Evolutionary conservation across 2,797 vertebrate genomes (phyloP).

Genomic region (Centroberyx gerrardi): DNA sequence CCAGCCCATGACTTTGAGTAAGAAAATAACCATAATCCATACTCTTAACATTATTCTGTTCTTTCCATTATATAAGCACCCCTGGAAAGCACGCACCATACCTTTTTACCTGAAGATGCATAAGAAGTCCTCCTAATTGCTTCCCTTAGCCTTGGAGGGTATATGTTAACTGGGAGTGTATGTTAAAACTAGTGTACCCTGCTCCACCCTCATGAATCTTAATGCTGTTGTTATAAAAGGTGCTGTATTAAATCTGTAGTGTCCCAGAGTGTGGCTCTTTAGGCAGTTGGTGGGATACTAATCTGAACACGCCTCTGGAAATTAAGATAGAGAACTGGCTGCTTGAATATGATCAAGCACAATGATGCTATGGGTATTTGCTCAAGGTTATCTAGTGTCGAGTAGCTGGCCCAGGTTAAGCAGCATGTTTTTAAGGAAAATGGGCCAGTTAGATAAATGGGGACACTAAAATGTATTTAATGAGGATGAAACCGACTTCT

Average conservation of each 20-base stretch:
- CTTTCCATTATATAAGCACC: constrained; percentile 27
- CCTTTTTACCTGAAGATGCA: constrained; percentile 63
- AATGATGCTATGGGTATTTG: constrained; percentile 62
- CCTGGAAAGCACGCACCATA: constrained; percentile 31
- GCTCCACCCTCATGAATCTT: constrained; percentile 74
- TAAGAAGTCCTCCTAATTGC: constrained; percentile 64
- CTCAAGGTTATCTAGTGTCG: constrained; percentile 61
- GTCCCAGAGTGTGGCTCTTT: constrained; percentile 66
- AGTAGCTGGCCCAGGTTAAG: constrained; percentile 69
- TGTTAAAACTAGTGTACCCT: constrained; percentile 64
- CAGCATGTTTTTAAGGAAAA: constrained; percentile 71
- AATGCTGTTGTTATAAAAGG: constrained; percentile 69
- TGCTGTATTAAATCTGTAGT: constrained; percentile 68
- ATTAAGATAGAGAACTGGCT: constrained; percentile 66
- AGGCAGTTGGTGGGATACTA: constrained; percentile 69
- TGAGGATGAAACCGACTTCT: constrained; percentile 73
- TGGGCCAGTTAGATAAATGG: constrained; percentile 71
- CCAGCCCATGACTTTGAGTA: too few species aligned
- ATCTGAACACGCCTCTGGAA: constrained; percentile 76
- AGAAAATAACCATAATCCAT: neutral
- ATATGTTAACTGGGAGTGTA: constrained; percentile 55
- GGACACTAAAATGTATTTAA: constrained; percentile 78
- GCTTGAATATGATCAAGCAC: constrained; percentile 73
- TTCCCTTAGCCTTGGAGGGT: constrained; percentile 61
- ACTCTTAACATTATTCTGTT: constrained; percentile 12